Conservation (phyloP, 2,888 invertebrate genomes). For the Hemithea aestivaria region DNA sequence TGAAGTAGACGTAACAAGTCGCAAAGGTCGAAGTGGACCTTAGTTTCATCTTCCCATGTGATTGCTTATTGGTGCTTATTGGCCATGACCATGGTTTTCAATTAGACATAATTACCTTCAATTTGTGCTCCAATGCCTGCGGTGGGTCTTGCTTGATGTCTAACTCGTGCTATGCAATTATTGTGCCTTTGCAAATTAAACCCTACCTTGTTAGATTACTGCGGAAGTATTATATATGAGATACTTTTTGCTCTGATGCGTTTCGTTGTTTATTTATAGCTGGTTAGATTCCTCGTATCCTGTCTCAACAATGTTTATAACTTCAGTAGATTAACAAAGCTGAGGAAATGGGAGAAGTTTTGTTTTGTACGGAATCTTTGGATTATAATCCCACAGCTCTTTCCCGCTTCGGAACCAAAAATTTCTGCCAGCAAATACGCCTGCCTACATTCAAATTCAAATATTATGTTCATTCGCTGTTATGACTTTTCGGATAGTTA, state of each 20-base stretch:
- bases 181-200: slow-evolving; percentile 59
- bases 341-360: slow-evolving; percentile 1
- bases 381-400: too few species aligned
- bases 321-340: too few species aligned
- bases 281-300: not conserved
- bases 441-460: too few species aligned
- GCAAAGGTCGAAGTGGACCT: slow-evolving; percentile 38
- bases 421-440: too few species aligned
- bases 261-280: slow-evolving; percentile 20
- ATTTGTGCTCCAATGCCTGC: slow-evolving; percentile 70
- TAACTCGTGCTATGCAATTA: slow-evolving; percentile 56
- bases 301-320: too few species aligned
- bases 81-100: slow-evolving; percentile 75
- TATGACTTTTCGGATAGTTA: too few species aligned
- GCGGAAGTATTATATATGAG: slow-evolving; percentile 41
- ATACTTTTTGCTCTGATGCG: slow-evolving; percentile 24
- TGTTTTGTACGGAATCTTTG: too few species aligned
- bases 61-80: slow-evolving; percentile 77
- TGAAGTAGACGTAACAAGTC: not conserved
- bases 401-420: too few species aligned
- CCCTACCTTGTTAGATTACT: slow-evolving; percentile 43
- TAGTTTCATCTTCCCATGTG: slow-evolving; percentile 61
- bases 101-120: slow-evolving; percentile 76
- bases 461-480: too few species aligned
- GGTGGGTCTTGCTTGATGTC: slow-evolving; percentile 57